Conservation (phyloP, 2,888 invertebrate genomes). For the Mechanitis mazaeus region DNA sequence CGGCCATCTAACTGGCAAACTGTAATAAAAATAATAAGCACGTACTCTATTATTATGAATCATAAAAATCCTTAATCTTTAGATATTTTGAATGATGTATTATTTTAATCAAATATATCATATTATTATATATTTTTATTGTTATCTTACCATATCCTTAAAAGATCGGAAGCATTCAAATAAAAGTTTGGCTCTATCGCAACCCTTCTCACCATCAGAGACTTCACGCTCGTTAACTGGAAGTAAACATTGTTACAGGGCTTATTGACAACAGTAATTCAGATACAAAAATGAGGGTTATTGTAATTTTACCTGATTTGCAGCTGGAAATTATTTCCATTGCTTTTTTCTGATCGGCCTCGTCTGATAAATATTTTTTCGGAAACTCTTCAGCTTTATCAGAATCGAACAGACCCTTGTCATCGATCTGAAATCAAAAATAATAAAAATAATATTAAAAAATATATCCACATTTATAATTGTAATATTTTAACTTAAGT, state of each 20-base stretch:
- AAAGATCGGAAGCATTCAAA: constrained; percentile 39
- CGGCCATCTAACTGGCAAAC: too few species aligned
- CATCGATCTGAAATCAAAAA: constrained; percentile 38
- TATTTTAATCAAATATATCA: too few species aligned
- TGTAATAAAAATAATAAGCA: too few species aligned
- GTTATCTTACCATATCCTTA: constrained; percentile 35
- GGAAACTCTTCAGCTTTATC: constrained; percentile 33
- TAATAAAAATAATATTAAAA: too few species aligned
- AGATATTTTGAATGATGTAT: too few species aligned
- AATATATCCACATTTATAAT: too few species aligned
- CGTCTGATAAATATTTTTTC: constrained; percentile 36
- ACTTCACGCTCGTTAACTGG: constrained; percentile 48
- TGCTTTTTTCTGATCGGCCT: constrained; percentile 36
- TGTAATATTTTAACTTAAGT: too few species aligned
- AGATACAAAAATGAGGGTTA: background rate
- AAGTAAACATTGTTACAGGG: constrained; percentile 23
- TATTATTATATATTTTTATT: too few species aligned
- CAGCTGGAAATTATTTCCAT: constrained; percentile 36
- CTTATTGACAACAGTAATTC: background rate
- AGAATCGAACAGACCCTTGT: constrained; percentile 41
- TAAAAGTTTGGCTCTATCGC: constrained; percentile 44
- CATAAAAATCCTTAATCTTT: too few species aligned
- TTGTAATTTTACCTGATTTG: constrained; percentile 34
- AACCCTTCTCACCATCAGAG: constrained; percentile 43
- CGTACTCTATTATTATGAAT: too few species aligned